Percentiles rank a stretch among this genome's conserved stretches.
phyloP scores from a whole-genome alignment of 1,140 invertebrate species.

The Meloidogyne floridensis region DNA sequence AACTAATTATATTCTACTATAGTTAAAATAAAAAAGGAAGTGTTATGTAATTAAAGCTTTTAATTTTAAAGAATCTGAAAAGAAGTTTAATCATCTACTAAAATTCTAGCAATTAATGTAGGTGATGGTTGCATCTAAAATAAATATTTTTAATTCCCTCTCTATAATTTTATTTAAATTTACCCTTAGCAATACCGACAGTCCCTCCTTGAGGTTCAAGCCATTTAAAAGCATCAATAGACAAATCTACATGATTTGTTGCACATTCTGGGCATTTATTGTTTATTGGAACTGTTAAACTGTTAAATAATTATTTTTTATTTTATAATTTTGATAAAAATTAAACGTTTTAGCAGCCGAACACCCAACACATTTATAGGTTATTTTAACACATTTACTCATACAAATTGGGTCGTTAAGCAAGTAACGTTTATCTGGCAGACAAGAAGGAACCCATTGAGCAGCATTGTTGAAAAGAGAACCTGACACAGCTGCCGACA shows the following conservation, averaged over 20 bases:
- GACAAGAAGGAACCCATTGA: conserved; percentile 20
- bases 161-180: background rate
- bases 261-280: conserved; percentile 39
- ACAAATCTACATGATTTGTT: conserved; percentile 34
- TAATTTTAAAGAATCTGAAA: too few species aligned
- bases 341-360: conserved; percentile 23
- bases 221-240: conserved; percentile 19
- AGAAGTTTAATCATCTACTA: too few species aligned
- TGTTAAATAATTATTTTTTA: background rate
- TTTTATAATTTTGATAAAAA: conserved; percentile 5
- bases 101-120: conserved; percentile 23
- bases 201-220: conserved; percentile 34
- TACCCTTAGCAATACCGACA: conserved; percentile 34
- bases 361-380: conserved; percentile 22
- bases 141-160: background rate
- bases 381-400: conserved; percentile 23
- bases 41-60: too few species aligned
- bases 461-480: conserved; percentile 11
- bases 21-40: too few species aligned
- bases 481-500: conserved; percentile 23
- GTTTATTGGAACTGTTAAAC: conserved; percentile 37
- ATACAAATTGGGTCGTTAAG: conserved; percentile 28
- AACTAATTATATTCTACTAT: too few species aligned
- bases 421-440: conserved; percentile 24
- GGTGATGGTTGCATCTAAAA: conserved; percentile 33